phyloP scores from a whole-genome alignment of 2,113 vertebrate genomes.

The Mastomys natalensis region DNA sequence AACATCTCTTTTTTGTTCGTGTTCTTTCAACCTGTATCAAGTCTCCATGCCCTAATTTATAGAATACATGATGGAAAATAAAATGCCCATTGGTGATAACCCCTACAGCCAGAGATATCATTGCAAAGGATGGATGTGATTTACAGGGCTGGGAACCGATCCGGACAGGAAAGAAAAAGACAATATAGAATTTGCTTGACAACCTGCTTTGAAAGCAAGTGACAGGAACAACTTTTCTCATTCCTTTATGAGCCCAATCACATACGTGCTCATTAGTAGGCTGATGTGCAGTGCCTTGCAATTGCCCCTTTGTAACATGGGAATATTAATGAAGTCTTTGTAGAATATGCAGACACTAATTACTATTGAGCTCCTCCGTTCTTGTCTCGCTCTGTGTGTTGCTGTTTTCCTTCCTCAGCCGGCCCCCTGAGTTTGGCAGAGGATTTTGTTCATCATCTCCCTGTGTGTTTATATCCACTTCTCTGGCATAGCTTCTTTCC shows the following conservation, averaged over 20 bases:
- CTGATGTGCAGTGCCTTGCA: conserved; percentile 62
- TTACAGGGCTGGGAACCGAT: conserved; percentile 53
- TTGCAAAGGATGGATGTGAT: conserved; percentile 56
- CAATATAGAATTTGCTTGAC: conserved; percentile 69
- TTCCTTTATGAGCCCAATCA: background rate
- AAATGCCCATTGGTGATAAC: background rate
- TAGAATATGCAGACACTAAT: conserved; percentile 69
- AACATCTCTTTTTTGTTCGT: conserved; percentile 27
- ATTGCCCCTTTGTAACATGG: conserved; percentile 82
- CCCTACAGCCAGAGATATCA: background rate
- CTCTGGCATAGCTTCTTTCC: conserved; percentile 30
- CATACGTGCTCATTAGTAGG: conserved; percentile 67
- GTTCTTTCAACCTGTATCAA: background rate
- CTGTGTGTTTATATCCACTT: conserved; percentile 50
- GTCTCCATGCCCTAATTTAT: background rate
- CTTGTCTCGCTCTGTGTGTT: conserved; percentile 49
- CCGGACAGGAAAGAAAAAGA: conserved; percentile 6
- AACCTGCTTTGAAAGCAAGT: conserved; percentile 59
- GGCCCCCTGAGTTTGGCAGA: conserved; percentile 47
- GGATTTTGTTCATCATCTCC: conserved; percentile 49
- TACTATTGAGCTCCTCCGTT: conserved; percentile 74
- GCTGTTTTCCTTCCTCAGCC: conserved; percentile 51
- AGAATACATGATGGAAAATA: background rate
- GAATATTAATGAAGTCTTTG: conserved; percentile 82
- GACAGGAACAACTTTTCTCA: conserved; percentile 67